These are phyloP conservation scores for Odontothrips loti DNA, from an alignment of 2,888 invertebrate genomes.

Conservation along the genomic window DNA sequence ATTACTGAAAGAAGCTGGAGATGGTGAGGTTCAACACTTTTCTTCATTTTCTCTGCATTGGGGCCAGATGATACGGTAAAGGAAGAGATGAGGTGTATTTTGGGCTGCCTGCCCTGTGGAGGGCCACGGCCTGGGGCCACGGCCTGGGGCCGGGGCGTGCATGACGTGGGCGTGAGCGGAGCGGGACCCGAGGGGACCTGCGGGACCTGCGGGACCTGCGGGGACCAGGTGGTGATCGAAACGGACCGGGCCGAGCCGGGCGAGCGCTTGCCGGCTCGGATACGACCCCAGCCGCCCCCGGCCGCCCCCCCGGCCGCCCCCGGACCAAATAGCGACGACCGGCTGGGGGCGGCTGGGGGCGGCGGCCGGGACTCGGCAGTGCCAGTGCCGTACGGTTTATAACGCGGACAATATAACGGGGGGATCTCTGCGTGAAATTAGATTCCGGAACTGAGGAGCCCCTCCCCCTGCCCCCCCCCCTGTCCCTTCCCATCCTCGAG, in stretches of 20 bases:
- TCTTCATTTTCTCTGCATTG: too few relatives aligned
- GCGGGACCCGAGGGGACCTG: not conserved
- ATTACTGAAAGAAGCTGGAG: too few relatives aligned
- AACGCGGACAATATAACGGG: conserved; percentile 14
- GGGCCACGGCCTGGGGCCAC: too few relatives aligned
- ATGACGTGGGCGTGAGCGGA: not conserved
- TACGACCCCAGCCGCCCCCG: not conserved
- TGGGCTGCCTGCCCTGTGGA: too few relatives aligned
- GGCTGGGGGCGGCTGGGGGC: not conserved
- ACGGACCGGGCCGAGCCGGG: not conserved
- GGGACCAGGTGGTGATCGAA: not conserved
- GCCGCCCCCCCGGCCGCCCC: not conserved
- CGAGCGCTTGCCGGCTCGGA: not conserved
- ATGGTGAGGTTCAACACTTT: too few relatives aligned
- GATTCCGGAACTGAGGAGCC: conserved; percentile 18
- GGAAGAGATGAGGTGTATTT: too few relatives aligned
- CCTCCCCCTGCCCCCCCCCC: not conserved
- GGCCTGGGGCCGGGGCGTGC: not conserved
- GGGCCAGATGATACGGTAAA: too few relatives aligned
- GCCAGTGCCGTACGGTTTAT: not conserved
- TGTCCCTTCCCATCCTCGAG: not conserved
- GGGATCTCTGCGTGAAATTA: conserved; percentile 22
- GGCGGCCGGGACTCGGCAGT: not conserved
- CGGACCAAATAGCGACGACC: not conserved
- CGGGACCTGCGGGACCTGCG: too few relatives aligned